These are phyloP conservation scores for Hystrix brachyura DNA, from an alignment of 2,113 vertebrate species.

Conservation along the genomic window DNA sequence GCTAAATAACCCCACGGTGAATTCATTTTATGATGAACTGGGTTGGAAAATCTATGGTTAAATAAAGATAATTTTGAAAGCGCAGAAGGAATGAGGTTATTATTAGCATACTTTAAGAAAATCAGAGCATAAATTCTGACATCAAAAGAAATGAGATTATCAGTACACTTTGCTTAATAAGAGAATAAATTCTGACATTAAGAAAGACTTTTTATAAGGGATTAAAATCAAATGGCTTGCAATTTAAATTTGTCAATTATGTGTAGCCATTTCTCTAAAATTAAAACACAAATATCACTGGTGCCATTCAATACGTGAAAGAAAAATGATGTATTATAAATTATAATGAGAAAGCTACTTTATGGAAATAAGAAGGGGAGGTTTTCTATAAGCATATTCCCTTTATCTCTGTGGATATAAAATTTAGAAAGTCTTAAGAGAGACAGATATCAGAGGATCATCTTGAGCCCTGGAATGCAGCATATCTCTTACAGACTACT, in stretches of 20 bases:
- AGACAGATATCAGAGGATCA: background rate
- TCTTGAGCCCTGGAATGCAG: background rate
- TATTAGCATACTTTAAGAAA: background rate
- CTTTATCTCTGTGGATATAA: background rate
- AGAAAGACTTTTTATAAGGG: background rate
- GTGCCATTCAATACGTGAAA: background rate
- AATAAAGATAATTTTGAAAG: background rate
- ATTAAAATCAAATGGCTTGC: constrained; percentile 7
- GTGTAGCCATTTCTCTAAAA: background rate
- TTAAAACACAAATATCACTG: background rate
- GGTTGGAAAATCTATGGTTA: background rate
- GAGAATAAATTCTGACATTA: background rate
- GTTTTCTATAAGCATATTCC: background rate
- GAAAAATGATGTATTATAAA: background rate
- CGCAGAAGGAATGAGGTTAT: background rate
- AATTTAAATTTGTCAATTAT: background rate
- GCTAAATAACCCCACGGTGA: fast-evolving
- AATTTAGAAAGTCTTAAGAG: background rate
- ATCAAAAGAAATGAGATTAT: background rate
- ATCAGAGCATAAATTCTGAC: background rate
- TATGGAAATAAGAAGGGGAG: background rate
- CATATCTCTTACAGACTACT: background rate
- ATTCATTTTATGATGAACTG: background rate
- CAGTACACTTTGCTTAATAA: background rate
- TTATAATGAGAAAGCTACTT: background rate